Base-by-base conservation (phyloP, 37 sponge, comb jelly and placozoan species). In the Oscarella lobularis region DNA sequence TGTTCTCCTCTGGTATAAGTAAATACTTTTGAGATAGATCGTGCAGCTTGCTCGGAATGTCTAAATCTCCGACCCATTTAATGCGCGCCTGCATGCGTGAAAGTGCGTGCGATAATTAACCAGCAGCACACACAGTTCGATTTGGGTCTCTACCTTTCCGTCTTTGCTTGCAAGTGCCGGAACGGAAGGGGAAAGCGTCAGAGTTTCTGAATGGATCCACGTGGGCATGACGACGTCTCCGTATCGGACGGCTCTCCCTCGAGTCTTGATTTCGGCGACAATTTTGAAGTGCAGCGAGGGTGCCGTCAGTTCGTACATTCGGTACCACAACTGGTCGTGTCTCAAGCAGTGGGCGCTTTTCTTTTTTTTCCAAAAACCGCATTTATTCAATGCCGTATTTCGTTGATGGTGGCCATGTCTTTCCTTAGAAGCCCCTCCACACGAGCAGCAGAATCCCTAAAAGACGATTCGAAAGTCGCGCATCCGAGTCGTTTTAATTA, bases 271-370 rank as follows among this genome's bases (percentile, higher is more conserved):
- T 20, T 48, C 60, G 9, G 20, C 60, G 9, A 20, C 20, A 20
- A 48, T 48, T 9, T 48, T 20, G 20, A 48, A 48, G 20, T 27
- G 14, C 9, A 48, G 60, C 20, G 60, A 48, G 60, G 60, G 60
- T 20, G 60, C 20, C 14, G 20, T 9, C 9, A 48, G 14, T 48
- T 48, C 60, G 20, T 48, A 48, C 60, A 48, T 20, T 9, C 60
- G 14, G 60, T 27, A 87, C 88, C 81, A 80, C 27, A 87, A 66
- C 20, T 74, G 66, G 60, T 83, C 84, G 0, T 80, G 54, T 0
- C 3, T 27, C 78, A 83, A 77, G 81, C 88, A 87, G 1, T 83
- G 41, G 31, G 77, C 88, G 29, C 77, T 75, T 20, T 73, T 80
- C 60, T 83, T 75, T 31, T 71, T 39, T 20, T 9, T 48, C 60